Base-by-base conservation (phyloP, 2,797 vertebrate species). In the Phataginus tetradactyla region DNA sequence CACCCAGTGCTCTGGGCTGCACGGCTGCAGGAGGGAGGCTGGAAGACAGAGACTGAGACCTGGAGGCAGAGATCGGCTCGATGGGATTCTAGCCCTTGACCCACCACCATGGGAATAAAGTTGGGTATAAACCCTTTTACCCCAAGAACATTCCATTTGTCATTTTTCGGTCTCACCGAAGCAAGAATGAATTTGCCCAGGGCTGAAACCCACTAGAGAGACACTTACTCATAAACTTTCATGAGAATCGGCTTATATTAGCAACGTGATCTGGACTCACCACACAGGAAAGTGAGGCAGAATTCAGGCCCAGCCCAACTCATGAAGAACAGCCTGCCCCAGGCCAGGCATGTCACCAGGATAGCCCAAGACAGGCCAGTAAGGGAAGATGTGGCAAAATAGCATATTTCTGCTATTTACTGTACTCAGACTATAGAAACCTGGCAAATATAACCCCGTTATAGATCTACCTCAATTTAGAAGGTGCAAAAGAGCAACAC, bases 361-460 rank as follows among this genome's bases (percentile, higher is more conserved):
- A 64, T 1, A 21, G 17, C 20, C 66, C 74, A 34, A 21, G 21
- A 29, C 13, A 61, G 57, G 51, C 39, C 80, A 37, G 17, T 9
- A 84, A 0, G 14, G 3, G 27, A 14, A 39, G 27, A n/a, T 27
- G 23, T 0, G 15, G 29, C 20, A 17, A 74, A 86, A 32, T 3
- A 68, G 39, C 6, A 0, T 2, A 25, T 49, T 55, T 81, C 80
- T 69, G 4, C 12, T 34, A 1, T 1, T 80, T 37, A 2, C 6
- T 29, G 27, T n/a, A 13, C 14, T 64, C 45, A 81, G 37, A 10
- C n/a, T 25, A 14, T 23, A 13, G 15, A 64, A 61, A 37, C 21
- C 11, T 13, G 27, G 69, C 29, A 61, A 27, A 14, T 11, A 21
- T 4, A 14, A 17, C 39, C 10, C 7, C 0, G 0, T 3, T 3